Conservation (phyloP, 2,797 vertebrate species). For the Echiichthys vipera region DNA sequence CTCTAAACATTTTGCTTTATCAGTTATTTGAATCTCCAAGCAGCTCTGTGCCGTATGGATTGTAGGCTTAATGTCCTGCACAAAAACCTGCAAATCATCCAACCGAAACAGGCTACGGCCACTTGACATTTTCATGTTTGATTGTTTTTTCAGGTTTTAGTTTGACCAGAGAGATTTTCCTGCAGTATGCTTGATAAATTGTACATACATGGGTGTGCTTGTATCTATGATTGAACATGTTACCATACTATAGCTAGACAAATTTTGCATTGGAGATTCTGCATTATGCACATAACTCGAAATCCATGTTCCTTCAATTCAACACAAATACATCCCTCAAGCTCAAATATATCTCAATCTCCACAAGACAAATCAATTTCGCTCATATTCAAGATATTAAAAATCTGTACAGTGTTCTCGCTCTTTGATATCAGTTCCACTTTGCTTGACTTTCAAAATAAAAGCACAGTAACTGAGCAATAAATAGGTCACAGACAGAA, state of each 20-base stretch:
- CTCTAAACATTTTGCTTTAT: conserved; percentile 32
- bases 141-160: conserved; percentile 44
- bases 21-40: conserved; percentile 44
- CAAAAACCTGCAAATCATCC: conserved; percentile 30
- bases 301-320: conserved; percentile 36
- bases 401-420: conserved; percentile 61
- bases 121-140: conserved; percentile 49
- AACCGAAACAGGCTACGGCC: conserved; percentile 35
- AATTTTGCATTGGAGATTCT: conserved; percentile 58
- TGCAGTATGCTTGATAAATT: conserved; percentile 37
- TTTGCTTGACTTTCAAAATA: conserved; percentile 56
- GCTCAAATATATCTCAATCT: conserved; percentile 28
- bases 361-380: conserved; percentile 40
- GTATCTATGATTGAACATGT: conserved; percentile 35
- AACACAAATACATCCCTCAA: conserved; percentile 27
- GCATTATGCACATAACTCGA: conserved; percentile 57
- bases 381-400: conserved; percentile 33
- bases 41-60: conserved; percentile 37
- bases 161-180: conserved; percentile 39
- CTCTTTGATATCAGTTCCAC: conserved; percentile 40
- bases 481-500: conserved; percentile 76
- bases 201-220: conserved; percentile 61
- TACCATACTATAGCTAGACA: conserved; percentile 32
- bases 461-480: conserved; percentile 69
- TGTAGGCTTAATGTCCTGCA: conserved; percentile 36